Conservation (phyloP, 2,797 vertebrate species). For the Phylloscopus collybita region DNA sequence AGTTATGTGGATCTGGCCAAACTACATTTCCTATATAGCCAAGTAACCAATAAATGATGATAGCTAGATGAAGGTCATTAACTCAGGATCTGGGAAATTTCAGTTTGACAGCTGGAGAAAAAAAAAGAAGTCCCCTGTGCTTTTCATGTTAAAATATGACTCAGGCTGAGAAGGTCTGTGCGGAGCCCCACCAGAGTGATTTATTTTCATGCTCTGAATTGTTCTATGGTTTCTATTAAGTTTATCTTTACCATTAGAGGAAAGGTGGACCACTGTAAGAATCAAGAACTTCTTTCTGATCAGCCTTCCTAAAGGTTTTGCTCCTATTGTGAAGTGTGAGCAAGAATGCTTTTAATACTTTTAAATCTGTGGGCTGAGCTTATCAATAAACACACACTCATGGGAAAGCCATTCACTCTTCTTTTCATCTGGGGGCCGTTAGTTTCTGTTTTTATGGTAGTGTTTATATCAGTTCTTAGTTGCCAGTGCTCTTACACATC, state of each 20-base stretch:
- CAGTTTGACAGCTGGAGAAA: not conserved
- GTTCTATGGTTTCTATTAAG: not conserved
- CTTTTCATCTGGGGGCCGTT: not conserved
- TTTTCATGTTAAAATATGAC: constrained; percentile 27
- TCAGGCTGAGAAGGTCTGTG: not conserved
- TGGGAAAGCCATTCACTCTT: not conserved
- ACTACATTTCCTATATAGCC: not conserved
- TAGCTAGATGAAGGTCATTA: constrained; percentile 33
- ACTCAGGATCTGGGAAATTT: constrained; percentile 6
- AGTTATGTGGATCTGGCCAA: not conserved
- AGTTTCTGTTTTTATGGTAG: constrained; percentile 57
- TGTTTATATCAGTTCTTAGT: constrained; percentile 30
- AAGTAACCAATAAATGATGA: not conserved
- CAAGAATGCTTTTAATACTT: constrained; percentile 24
- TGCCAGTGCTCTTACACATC: constrained; percentile 12
- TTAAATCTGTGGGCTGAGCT: not conserved
- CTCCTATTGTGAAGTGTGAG: not conserved
- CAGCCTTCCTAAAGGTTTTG: not conserved
- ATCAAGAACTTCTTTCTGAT: not conserved
- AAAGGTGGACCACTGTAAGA: not conserved
- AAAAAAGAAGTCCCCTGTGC: not conserved
- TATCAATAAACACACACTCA: constrained; percentile 47
- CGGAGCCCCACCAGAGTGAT: not conserved
- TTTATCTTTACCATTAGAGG: constrained; percentile 1
- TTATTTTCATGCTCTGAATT: constrained; percentile 18